Base-by-base conservation (phyloP, 2,113 vertebrate genomes). In the Neopipo cinnamomea region DNA sequence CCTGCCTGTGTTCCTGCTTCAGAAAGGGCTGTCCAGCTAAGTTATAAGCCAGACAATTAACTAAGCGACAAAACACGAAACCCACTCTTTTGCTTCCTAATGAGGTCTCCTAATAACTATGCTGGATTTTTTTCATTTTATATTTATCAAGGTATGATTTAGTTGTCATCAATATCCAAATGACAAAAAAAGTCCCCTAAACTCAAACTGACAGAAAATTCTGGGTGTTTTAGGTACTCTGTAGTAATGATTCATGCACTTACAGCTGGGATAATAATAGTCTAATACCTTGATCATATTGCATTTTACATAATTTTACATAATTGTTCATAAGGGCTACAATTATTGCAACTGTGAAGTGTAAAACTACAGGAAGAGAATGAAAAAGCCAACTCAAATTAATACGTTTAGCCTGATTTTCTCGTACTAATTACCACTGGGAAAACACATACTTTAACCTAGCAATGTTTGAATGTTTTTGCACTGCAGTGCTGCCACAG, bases 101-200 rank as follows among this genome's bases (percentile, higher is more conserved):
- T 97, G 95, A 97, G 80, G 53, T 71, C 68, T 96, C 66, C 85
- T 94, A 93, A 97, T 93, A 96, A 85, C 67, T 83, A 33, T 44
- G 56, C 59, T 84, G 52, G 91, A 47, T 76, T 92, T 85, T 78
- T 65, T 79, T n/a, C 31, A 61, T 91, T 94, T 90, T 72, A 85
- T 86, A 86, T 97, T 97, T 95, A 95, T 96, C 95, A 96, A 96
- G 94, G 66, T 97, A 59, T 94, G 88, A 91, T 96, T 97, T 97
- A 96, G 97, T 97, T 97, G 94, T 96, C 88, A 88, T 59, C 84
- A 96, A 73, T 82, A 79, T 67, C 39, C 80, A 86, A 85, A 96
- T 96, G 79, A 92, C 33, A 56, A 68, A 72, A 81, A 62, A 88
- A 82, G 25, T 55, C 70, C 31, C 27, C 39, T 73, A n/a, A 82